Conservation (phyloP, 2,888 invertebrate genomes). For the Oxycera nigricornis region DNA sequence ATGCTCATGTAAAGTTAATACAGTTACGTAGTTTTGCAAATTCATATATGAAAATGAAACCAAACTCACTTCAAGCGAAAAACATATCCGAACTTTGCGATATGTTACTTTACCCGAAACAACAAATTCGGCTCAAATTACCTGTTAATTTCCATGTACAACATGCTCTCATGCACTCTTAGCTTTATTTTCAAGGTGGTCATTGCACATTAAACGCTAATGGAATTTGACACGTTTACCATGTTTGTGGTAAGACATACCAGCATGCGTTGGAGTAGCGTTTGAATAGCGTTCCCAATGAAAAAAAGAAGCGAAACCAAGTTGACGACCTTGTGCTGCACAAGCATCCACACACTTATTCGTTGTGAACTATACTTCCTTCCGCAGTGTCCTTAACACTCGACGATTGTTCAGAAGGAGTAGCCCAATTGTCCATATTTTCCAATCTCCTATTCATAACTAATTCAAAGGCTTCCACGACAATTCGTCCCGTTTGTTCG, state of each 20-base stretch:
- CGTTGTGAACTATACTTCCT: not conserved
- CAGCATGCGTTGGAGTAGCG: not conserved
- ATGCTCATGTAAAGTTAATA: no score
- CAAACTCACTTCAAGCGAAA: not conserved
- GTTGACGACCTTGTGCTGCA: not conserved
- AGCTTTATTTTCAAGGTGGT: not conserved
- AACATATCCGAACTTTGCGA: not conserved
- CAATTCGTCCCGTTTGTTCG: not conserved
- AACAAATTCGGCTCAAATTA: slow-evolving; percentile 1
- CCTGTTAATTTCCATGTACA: not conserved
- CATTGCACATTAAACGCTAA: not conserved
- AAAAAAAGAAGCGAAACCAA: not conserved
- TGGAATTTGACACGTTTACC: not conserved
- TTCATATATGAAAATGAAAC: not conserved
- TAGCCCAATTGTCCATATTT: slow-evolving; percentile 49
- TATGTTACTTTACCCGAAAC: not conserved
- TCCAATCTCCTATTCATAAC: slow-evolving; percentile 50
- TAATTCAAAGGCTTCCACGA: slow-evolving; percentile 45
- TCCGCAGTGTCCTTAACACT: not conserved
- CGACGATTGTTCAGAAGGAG: not conserved
- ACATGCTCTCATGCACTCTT: not conserved
- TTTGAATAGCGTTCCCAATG: not conserved
- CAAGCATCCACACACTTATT: no score
- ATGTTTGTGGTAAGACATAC: not conserved
- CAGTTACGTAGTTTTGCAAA: no score